Base-by-base conservation (phyloP, 2,113 vertebrate species). In the Bujurquina vittata region DNA sequence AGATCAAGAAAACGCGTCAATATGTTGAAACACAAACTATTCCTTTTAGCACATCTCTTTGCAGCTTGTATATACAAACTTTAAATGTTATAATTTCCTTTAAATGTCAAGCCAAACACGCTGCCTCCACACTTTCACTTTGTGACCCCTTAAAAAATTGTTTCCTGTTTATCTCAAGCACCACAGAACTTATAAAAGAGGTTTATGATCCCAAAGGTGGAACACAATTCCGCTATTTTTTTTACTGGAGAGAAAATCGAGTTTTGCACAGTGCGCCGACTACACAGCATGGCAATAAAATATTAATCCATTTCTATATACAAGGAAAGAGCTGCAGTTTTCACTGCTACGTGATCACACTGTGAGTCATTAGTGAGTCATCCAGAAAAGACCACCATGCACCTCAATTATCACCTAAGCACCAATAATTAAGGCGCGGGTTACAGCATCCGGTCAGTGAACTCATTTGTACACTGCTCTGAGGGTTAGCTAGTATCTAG, bases 401-500 rank as follows among this genome's bases (percentile, higher is more conserved):
- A 5, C 12, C 43, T 5, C 61, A 58, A 11, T 83, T 55, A 83
- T 80, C 23, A 2, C 4, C 54, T 40, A 52, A 22, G 49, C 7
- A 15, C 15, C 62, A 12, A 54, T 72, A 43, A 73, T 63, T 31
- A 20, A 18, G 26, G 4, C 2, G 40, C 22, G 23, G 15, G 31
- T 10, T 52, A n/a, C 65, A 69, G 23, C 65, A 49, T 55, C 26
- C 0, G 12, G 20, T 33, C 9, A 0, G 4, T 0, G 46, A 1
- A 54, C 11, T 55, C 49, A 23, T 56, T 23, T 22, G 52, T 56
- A 18, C 31, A 37, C 31, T 55, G 72, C 31, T 74, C 52, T 35
- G 29, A 56, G 0, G 26, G 7, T 72, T 72, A 46, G 65, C 7
- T 72, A 43, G 17, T 52, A 22, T 22, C 1, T 3, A 0, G 23